Conservation (phyloP, 2,113 vertebrate species). For the Toxostoma redivivum region DNA sequence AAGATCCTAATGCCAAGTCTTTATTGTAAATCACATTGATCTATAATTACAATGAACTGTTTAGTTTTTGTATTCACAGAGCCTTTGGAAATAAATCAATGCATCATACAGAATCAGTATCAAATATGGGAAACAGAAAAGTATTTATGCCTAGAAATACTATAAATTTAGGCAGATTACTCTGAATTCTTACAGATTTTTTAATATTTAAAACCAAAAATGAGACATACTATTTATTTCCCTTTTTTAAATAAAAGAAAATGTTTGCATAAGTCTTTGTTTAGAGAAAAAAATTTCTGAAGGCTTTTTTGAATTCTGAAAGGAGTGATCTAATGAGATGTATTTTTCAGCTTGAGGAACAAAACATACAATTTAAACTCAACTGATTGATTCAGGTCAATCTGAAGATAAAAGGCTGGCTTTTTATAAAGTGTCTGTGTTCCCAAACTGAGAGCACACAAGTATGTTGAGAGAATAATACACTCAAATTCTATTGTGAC, state of each 20-base stretch:
- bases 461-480: neutral
- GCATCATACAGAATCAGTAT: neutral
- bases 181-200: neutral
- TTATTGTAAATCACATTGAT: conserved; percentile 14
- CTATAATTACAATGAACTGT: neutral
- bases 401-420: neutral
- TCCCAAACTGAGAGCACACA: neutral
- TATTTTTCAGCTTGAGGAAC: neutral
- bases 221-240: neutral
- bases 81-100: neutral
- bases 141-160: neutral
- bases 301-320: neutral
- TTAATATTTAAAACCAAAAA: neutral
- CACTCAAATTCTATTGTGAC: neutral
- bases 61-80: neutral
- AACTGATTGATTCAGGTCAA: neutral
- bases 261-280: neutral
- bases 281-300: neutral
- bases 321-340: neutral
- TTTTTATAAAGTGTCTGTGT: neutral
- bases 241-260: neutral
- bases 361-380: neutral
- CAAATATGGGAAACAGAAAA: neutral
- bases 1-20: neutral
- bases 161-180: neutral